These are phyloP conservation scores for Spondyliosoma cantharus DNA, from an alignment of 2,797 vertebrate species.

Conservation along the genomic window DNA sequence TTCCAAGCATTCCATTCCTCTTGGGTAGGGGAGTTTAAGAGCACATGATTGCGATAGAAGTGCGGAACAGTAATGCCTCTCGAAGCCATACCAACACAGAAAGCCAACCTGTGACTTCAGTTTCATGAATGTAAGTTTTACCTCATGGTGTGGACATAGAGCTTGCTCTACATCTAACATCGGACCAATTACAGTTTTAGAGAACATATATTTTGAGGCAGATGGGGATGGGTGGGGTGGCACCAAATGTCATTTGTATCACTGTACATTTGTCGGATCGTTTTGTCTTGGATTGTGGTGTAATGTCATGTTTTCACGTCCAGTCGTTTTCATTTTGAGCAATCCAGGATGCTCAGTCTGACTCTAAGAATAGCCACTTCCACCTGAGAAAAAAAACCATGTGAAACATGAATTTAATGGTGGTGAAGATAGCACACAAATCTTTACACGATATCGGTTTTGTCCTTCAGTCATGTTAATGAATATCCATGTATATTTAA, in stretches of 20 bases:
- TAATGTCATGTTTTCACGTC: constrained; percentile 48
- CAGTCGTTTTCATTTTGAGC: constrained; percentile 51
- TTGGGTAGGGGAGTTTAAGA: constrained; percentile 67
- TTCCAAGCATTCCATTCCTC: constrained; percentile 81
- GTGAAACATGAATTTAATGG: constrained; percentile 47
- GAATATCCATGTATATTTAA: constrained; percentile 81
- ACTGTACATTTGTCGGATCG: constrained; percentile 63
- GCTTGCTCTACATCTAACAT: constrained; percentile 77
- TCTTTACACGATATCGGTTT: constrained; percentile 63
- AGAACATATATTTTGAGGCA: constrained; percentile 64
- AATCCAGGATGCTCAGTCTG: constrained; percentile 60
- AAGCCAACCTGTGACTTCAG: constrained; percentile 79
- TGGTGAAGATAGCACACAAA: constrained; percentile 74
- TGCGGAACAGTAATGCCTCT: constrained; percentile 70
- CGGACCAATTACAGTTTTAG: constrained; percentile 82
- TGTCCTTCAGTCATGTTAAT: constrained; percentile 75
- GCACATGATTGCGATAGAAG: constrained; percentile 70
- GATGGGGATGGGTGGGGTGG: constrained; percentile 36
- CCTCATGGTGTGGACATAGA: constrained; percentile 81
- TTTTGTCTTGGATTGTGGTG: constrained; percentile 62
- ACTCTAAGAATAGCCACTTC: constrained; percentile 64
- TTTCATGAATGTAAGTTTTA: constrained; percentile 84
- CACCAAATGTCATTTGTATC: constrained; percentile 64
- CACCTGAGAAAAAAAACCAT: constrained; percentile 35
- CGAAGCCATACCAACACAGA: constrained; percentile 83